Percentiles rank a stretch among this genome's conserved stretches.
Evolutionary conservation across 2,113 vertebrate species (phyloP).

Genomic region (Nibea albiflora): DNA sequence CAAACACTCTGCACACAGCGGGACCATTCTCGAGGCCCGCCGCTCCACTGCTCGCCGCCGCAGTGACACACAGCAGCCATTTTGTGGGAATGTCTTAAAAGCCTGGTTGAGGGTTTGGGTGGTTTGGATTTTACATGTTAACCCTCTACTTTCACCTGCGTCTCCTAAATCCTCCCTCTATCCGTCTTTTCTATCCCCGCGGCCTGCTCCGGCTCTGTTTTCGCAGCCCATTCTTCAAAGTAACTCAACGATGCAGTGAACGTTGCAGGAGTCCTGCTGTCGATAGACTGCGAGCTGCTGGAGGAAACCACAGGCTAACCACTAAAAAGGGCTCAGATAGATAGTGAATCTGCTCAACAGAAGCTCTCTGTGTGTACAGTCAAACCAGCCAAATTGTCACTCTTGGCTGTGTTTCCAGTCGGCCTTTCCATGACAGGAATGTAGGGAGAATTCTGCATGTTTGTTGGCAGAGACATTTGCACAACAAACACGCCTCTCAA

Average conservation of each 20-base stretch:
- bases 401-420: conserved; percentile 40
- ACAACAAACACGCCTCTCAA: conserved; percentile 52
- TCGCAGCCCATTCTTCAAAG: conserved; percentile 43
- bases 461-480: conserved; percentile 43
- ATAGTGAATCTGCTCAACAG: conserved; percentile 54
- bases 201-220: conserved; percentile 1
- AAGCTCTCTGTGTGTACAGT: conserved; percentile 47
- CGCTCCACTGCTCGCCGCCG: conserved; percentile 45
- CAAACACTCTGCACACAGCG: conserved; percentile 78
- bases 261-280: conserved; percentile 52
- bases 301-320: conserved; percentile 69
- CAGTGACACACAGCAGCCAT: conserved; percentile 76
- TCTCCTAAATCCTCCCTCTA: conserved; percentile 30
- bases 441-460: conserved; percentile 38
- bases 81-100: conserved; percentile 74
- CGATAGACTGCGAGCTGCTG: conserved; percentile 47
- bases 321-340: conserved; percentile 55
- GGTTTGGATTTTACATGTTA: conserved; percentile 53
- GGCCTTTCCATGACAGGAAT: conserved; percentile 60
- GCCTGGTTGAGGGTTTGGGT: conserved; percentile 48
- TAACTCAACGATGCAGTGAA: conserved; percentile 23
- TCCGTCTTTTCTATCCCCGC: background rate
- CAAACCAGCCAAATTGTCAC: conserved; percentile 62
- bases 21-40: conserved; percentile 70
- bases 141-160: conserved; percentile 56